These are phyloP conservation scores for Zosterops borbonicus DNA, from an alignment of 2,113 vertebrate genomes.

Conservation along the genomic window DNA sequence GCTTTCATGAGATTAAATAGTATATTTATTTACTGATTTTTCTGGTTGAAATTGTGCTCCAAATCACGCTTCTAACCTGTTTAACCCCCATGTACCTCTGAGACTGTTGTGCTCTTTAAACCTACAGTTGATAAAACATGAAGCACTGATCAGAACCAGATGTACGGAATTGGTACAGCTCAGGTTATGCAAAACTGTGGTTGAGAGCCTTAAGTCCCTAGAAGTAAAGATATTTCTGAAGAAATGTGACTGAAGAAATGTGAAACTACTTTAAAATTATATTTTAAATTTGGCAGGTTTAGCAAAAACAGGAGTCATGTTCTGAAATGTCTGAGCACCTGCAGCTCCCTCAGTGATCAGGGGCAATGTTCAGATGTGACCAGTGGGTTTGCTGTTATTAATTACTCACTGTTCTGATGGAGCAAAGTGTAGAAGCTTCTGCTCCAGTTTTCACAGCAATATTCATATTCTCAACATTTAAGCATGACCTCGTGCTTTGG, in stretches of 20 bases:
- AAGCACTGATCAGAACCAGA: background rate
- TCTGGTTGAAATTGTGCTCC: background rate
- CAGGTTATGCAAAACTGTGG: background rate
- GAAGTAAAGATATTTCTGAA: background rate
- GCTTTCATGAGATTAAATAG: background rate
- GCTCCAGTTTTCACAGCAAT: background rate
- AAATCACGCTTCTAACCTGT: background rate
- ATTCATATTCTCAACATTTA: background rate
- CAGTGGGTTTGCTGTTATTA: background rate
- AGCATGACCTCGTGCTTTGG: background rate
- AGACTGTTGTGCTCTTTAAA: background rate
- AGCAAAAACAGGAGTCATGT: background rate
- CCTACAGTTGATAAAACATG: background rate
- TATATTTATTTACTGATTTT: background rate
- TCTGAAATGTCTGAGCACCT: background rate
- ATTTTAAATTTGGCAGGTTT: background rate
- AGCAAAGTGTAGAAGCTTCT: background rate
- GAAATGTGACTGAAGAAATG: background rate
- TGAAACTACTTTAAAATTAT: background rate
- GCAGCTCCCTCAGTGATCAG: background rate
- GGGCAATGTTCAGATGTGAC: accelerated
- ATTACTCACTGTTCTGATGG: background rate
- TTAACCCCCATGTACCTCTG: background rate
- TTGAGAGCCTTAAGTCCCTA: background rate
- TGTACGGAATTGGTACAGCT: accelerated